phyloP scores from a whole-genome alignment of 2,797 vertebrate genomes.

The Labroides dimidiatus region DNA sequence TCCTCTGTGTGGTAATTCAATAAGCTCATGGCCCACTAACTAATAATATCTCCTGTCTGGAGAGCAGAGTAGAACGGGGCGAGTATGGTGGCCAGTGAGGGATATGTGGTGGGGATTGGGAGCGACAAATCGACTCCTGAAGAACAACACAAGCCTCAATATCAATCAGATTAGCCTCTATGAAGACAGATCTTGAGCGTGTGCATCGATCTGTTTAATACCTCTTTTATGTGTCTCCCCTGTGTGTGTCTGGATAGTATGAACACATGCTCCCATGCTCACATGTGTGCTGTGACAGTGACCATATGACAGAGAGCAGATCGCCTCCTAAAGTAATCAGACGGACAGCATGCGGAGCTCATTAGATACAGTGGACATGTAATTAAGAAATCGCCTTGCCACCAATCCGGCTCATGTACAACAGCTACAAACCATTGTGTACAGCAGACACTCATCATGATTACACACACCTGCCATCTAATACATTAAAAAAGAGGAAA shows the following conservation, averaged over 20 bases:
- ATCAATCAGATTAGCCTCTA: constrained; percentile 52
- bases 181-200: constrained; percentile 36
- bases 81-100: constrained; percentile 16
- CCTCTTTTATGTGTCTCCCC: neutral
- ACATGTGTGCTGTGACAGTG: constrained; percentile 32
- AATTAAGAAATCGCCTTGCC: constrained; percentile 68
- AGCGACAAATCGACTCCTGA: constrained; percentile 34
- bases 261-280: neutral
- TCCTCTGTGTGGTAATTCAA: constrained; percentile 76
- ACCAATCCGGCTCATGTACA: constrained; percentile 40
- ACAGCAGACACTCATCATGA: constrained; percentile 10
- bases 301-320: constrained; percentile 62
- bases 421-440: constrained; percentile 23
- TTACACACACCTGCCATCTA: neutral
- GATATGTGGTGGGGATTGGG: neutral
- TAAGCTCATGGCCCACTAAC: constrained; percentile 72
- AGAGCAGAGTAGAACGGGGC: constrained; percentile 51
- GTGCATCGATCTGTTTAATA: constrained; percentile 40
- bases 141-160: constrained; percentile 37
- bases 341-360: constrained; percentile 64
- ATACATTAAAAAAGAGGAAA: neutral
- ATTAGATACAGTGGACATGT: constrained; percentile 68
- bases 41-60: constrained; percentile 78
- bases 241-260: neutral
- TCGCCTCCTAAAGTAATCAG: constrained; percentile 65